Evolutionary conservation across 2,888 invertebrate genomes (phyloP).

Genomic region (Philereme transversata): DNA sequence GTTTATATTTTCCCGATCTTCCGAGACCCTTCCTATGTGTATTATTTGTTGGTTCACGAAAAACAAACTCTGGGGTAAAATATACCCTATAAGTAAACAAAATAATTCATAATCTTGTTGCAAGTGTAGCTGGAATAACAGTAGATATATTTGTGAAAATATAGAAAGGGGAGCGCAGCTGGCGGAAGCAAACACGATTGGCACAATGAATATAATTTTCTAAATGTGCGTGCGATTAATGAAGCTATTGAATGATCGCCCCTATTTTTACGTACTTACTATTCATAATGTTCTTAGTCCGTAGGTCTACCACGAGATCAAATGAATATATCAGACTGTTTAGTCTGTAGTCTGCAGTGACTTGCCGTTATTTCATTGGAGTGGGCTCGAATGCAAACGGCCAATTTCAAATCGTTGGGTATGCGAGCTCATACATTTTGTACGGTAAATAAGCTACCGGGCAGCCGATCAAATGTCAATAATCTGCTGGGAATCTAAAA

Average conservation of each 20-base stretch:
- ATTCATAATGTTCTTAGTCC: not conserved
- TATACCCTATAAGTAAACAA: slow-evolving; percentile 36
- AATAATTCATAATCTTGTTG: slow-evolving; percentile 54
- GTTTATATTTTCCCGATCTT: slow-evolving; percentile 24
- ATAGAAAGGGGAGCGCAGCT: slow-evolving; percentile 36
- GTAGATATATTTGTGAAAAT: slow-evolving; percentile 47
- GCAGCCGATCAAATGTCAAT: no score
- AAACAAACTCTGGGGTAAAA: slow-evolving; percentile 32
- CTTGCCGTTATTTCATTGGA: no score
- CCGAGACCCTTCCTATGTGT: slow-evolving; percentile 31
- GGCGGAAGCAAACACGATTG: slow-evolving; percentile 35
- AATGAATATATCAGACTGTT: no score
- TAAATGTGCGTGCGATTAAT: slow-evolving; percentile 31
- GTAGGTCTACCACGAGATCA: not conserved
- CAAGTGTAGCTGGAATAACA: slow-evolving; percentile 51
- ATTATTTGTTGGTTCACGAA: slow-evolving; percentile 32
- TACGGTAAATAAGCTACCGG: no score
- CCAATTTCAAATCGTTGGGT: no score
- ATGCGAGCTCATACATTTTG: no score
- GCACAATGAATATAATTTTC: slow-evolving; percentile 30
- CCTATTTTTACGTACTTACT: slow-evolving; percentile 1
- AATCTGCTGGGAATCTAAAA: no score
- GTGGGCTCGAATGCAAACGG: no score
- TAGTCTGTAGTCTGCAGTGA: no score
- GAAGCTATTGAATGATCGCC: slow-evolving; percentile 19